Percentiles rank a stretch among this genome's conserved stretches.
phyloP scores from a whole-genome alignment of 2,888 invertebrate genomes.

The Omphaloscelis lunosa region DNA sequence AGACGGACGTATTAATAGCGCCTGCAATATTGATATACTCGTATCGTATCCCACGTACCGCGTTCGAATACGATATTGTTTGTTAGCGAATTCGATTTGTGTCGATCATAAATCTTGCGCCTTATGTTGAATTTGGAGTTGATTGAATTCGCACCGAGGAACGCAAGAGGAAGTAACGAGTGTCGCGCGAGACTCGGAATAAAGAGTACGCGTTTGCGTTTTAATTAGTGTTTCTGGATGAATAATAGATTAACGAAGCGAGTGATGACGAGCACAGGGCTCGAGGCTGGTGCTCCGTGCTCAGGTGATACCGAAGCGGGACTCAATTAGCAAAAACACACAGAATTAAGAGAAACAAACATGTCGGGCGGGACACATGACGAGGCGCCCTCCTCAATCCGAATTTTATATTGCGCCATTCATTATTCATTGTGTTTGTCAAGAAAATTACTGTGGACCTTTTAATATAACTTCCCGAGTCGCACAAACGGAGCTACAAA shows the following conservation, averaged over 20 bases:
- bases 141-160: conserved; percentile 86
- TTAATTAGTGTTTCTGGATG: conserved; percentile 82
- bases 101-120: conserved; percentile 91
- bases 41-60: conserved; percentile 88
- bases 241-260: conserved; percentile 81
- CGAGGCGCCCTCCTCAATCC: conserved; percentile 86
- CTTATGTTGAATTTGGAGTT: conserved; percentile 89
- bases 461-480: conserved; percentile 90
- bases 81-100: conserved; percentile 91
- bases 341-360: conserved; percentile 90
- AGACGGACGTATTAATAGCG: conserved; percentile 91
- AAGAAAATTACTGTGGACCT: conserved; percentile 90
- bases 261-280: conserved; percentile 65
- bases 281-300: conserved; percentile 69
- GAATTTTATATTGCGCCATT: conserved; percentile 89
- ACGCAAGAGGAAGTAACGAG: conserved; percentile 72
- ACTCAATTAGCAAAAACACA: conserved; percentile 90
- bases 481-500: conserved; percentile 85
- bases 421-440: conserved; percentile 89
- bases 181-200: conserved; percentile 65
- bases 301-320: conserved; percentile 83
- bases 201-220: conserved; percentile 63
- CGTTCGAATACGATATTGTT: conserved; percentile 90
- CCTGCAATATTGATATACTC: conserved; percentile 91
- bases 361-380: conserved; percentile 85